Evolutionary conservation across 2,888 invertebrate species (phyloP).

Genomic region (Alloplasta piceator): DNA sequence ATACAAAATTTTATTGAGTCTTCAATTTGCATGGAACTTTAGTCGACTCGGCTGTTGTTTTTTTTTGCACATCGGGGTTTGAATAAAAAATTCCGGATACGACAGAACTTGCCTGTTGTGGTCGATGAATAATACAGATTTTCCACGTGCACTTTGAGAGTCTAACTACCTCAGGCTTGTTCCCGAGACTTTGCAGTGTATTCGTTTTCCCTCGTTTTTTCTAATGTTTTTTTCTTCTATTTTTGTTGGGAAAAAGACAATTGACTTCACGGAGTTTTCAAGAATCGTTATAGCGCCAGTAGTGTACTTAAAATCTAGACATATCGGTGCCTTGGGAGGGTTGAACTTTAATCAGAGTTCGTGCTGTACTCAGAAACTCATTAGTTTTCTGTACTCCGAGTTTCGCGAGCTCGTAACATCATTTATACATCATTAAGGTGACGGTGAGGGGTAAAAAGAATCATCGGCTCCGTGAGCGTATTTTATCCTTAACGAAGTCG

Average conservation of each 20-base stretch:
- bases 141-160: constrained; percentile 17
- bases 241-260: constrained; percentile 24
- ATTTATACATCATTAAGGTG: constrained; percentile 64
- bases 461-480: not conserved
- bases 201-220: constrained; percentile 6
- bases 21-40: too few species aligned
- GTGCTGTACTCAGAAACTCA: constrained; percentile 62
- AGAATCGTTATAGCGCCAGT: constrained; percentile 16
- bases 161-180: not conserved
- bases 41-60: too few species aligned
- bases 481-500: constrained; percentile 10
- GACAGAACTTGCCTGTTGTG: constrained; percentile 33
- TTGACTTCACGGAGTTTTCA: constrained; percentile 27
- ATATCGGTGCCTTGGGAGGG: constrained; percentile 45
- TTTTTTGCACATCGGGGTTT: too few species aligned
- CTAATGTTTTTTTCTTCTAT: constrained; percentile 6
- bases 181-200: not conserved
- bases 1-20: too few species aligned
- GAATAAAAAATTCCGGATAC: constrained; percentile 41
- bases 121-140: constrained; percentile 52
- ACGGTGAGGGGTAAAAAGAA: constrained; percentile 16
- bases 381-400: constrained; percentile 68
- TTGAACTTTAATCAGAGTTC: constrained; percentile 35
- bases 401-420: constrained; percentile 60
- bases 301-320: constrained; percentile 45